Percentiles rank a stretch among this genome's conserved stretches.
Evolutionary conservation across 23 tunicate genomes (phyloP).

Genomic region (Styela clava): DNA sequence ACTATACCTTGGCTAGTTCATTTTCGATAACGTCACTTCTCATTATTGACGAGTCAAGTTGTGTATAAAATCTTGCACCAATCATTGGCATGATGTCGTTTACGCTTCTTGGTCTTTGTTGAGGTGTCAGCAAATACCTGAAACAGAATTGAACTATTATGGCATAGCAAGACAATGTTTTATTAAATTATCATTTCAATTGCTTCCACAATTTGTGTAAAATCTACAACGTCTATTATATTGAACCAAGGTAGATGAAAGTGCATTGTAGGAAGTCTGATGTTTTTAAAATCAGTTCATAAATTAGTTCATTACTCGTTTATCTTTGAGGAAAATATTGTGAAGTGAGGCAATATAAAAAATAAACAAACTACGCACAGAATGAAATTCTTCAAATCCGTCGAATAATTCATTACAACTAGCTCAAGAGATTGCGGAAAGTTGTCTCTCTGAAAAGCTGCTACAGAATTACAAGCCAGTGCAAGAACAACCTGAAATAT

Average conservation of each 20-base stretch:
- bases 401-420: slow-evolving; percentile 82
- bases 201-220: no score
- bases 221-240: no score
- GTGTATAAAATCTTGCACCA: slow-evolving; percentile 94
- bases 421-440: slow-evolving; percentile 71
- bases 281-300: no score
- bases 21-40: slow-evolving; percentile 92
- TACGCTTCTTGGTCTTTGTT: slow-evolving; percentile 64
- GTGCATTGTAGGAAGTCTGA: no score
- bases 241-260: no score
- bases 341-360: no score
- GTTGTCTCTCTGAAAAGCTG: slow-evolving; percentile 83
- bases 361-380: slow-evolving; percentile 22
- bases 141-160: neutral
- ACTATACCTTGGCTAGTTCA: slow-evolving; percentile 91
- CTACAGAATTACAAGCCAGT: slow-evolving; percentile 85
- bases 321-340: no score
- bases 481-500: slow-evolving; percentile 88
- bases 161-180: no score
- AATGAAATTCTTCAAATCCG: slow-evolving; percentile 75
- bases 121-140: slow-evolving; percentile 82
- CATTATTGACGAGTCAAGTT: slow-evolving; percentile 81
- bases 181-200: no score
- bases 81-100: slow-evolving; percentile 99
- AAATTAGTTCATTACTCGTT: no score